Percentiles rank a stretch among this genome's conserved stretches.
phyloP scores from a whole-genome alignment of 2,797 vertebrate genomes.

The Halcyon leucocephala region DNA sequence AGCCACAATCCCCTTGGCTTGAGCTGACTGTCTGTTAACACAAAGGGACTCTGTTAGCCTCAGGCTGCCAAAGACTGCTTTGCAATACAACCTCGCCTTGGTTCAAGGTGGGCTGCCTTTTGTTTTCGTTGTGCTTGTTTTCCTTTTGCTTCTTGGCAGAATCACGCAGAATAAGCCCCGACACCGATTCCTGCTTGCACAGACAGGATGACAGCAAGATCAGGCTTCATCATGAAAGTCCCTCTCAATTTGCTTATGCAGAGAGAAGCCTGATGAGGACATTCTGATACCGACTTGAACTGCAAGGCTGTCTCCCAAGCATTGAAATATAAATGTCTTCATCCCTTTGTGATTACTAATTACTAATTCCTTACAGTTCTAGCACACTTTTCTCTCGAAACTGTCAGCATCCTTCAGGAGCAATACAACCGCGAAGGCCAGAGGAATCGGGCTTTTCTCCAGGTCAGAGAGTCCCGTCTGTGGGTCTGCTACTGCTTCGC shows the following conservation, averaged over 20 bases:
- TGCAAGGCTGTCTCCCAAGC: not conserved
- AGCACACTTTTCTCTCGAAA: not conserved
- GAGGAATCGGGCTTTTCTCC: not conserved
- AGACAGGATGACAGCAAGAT: not conserved
- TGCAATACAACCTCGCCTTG: not conserved
- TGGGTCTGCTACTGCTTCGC: not conserved
- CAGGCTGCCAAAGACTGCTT: not conserved
- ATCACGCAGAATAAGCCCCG: not conserved
- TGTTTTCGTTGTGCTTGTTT: not conserved
- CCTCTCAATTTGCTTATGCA: not conserved
- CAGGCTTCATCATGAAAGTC: not conserved
- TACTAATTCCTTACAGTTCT: not conserved
- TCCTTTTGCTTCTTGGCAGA: not conserved
- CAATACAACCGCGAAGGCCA: not conserved
- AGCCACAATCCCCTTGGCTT: not conserved
- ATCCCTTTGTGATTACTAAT: not conserved
- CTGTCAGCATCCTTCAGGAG: not conserved
- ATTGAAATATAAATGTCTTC: not conserved
- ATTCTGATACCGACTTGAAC: not conserved
- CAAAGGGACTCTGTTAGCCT: not conserved
- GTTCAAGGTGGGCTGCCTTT: not conserved
- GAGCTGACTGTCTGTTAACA: not conserved
- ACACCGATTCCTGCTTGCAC: not conserved
- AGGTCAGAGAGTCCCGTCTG: not conserved
- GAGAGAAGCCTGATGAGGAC: not conserved